Evolutionary conservation across 2,888 invertebrate genomes (phyloP), one percentile per base, ranked within the genome.

Genomic region (Drosophila setosimentum): DNA sequence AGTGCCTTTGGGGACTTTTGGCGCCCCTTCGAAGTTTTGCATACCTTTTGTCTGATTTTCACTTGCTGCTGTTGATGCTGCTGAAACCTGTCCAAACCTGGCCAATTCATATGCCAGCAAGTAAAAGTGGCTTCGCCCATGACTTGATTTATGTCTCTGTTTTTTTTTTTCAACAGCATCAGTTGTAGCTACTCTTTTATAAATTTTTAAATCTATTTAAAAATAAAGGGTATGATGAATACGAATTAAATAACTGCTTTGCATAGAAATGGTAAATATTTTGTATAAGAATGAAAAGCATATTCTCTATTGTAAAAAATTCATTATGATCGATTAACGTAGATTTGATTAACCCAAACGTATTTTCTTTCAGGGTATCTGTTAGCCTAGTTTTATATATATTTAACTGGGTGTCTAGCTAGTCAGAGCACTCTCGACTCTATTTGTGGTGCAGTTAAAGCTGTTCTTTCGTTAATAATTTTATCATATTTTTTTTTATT

Each of bases 401-500:
- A 13, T 13, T 13, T 33, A 13, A 13, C 21, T 16, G 24, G 24
- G 24, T 24, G 24, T 3, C 24, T 24, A 5, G 24, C 16, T 4
- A 45, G 8, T 24, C 45, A n/a, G 21, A 13, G 21, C 45, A 13
- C 45, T 7, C 13, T 45, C 7, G 21, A 7, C 21, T 45, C 13
- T 21, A 6, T 45, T 45, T 21, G 13, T 7, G 13, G 13, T 21
- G 45, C 45, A 24, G 16, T 45, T 45, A 24, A 45, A 55, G 55
- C 57, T 58, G 61, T 65, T 54, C 61, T 55, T 73, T 57, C 27
- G 18, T n/a, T 69, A 77, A 77, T 77, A 65, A 76, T 53, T 54
- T 58, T 45, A 45, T 54, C 54, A 54, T 54, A 35, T 37, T 75
- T 73, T 63, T 63, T 75, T 78, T 75, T 78, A 75, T 78, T 75